Base-by-base conservation (phyloP, 2,797 vertebrate genomes). In the Sciurus vulgaris region DNA sequence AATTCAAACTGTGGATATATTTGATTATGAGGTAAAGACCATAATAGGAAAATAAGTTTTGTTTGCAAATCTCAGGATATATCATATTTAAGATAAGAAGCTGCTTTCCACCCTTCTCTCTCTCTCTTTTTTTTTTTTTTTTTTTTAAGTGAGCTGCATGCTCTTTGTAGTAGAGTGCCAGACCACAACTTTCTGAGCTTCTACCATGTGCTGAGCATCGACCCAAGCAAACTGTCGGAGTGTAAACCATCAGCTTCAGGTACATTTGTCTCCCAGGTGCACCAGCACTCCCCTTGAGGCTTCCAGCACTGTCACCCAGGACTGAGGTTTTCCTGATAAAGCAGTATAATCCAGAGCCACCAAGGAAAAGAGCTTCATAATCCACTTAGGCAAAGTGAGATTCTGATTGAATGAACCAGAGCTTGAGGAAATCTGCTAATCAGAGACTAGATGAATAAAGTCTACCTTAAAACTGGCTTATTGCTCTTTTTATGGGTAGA, bases 1-100 rank as follows among this genome's bases (percentile, higher is more conserved):
- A 78, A 87, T 93, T 96, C 90, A 94, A 93, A 24, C 86, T 69
- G 72, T 89, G 20, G 4, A 13, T 94, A 38, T 44, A 88, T 51
- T 89, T 78, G 72, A 70, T 86, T 94, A 51, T 18, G 5, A 22
- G 86, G 24, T 56, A 54, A 79, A 51, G 1, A 91, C 15, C 20
- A 4, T 5, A 65, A 89, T 67, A 85, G 13, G 38, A 91, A 92
- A 91, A 84, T 77, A 79, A 89, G 5, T 77, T 93, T 38, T 72
- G 3, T 83, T 94, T 96, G 41, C 4, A 86, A 72, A 83, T 86
- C 7, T 95, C 47, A 85, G 49, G 5, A 26, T 89, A 15, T 14
- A 35, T 78, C 88, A 77, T 51, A n/a, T 88, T 70, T 82, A 84
- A 77, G 78, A 74, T 73, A 81, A 38, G 44, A 51, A 35, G 11